Conservation (phyloP, 2,113 vertebrate species). For the Pterocles orientalis region DNA sequence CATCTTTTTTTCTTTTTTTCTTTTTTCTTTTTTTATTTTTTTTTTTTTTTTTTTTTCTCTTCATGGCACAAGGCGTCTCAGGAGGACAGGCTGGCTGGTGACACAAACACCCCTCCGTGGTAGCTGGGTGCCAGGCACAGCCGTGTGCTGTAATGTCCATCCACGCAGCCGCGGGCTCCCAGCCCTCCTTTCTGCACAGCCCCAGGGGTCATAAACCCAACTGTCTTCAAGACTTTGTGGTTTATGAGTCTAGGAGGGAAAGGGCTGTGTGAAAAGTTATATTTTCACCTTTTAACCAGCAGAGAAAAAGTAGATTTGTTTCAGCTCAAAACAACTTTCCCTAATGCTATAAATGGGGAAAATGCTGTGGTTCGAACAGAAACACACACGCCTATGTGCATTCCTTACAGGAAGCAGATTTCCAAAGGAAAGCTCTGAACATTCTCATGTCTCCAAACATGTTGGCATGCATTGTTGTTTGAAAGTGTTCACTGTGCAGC, state of each 20-base stretch:
- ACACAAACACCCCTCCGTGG: not conserved
- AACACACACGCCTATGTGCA: not conserved
- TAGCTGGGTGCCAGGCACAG: not conserved
- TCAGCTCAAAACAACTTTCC: not conserved
- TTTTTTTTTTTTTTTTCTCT: not conserved
- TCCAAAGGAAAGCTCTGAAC: not conserved
- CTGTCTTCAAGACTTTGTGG: not conserved
- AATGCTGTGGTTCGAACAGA: not conserved
- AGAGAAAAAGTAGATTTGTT: not conserved
- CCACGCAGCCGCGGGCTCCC: fast-evolving
- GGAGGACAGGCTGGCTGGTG: not conserved
- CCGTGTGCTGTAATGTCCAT: not conserved
- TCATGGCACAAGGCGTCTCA: not conserved
- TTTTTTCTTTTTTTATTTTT: not conserved
- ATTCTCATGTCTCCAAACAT: not conserved
- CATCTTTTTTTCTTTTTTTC: not conserved
- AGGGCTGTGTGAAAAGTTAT: not conserved
- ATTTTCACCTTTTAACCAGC: not conserved
- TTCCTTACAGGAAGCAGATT: not conserved
- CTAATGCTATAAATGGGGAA: not conserved
- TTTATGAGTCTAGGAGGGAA: not conserved
- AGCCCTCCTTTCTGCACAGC: not conserved
- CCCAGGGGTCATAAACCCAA: not conserved
- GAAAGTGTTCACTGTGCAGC: not conserved
- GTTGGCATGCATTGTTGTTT: not conserved